Conservation (phyloP, 2,113 vertebrate genomes). For the Plecturocebus donacophilus region DNA sequence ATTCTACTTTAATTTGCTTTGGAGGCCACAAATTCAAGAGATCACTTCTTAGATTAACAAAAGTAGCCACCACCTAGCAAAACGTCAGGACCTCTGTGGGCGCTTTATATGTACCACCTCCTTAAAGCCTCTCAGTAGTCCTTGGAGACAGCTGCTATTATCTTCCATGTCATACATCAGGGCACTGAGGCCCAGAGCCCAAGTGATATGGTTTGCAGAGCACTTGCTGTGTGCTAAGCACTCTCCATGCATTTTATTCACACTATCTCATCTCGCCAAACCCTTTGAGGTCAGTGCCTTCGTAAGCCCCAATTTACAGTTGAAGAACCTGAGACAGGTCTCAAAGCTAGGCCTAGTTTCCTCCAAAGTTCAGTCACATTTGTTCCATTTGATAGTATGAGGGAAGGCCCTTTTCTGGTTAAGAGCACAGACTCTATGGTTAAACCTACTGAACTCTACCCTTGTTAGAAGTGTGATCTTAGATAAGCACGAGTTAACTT, state of each 20-base stretch:
- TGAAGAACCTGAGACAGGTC: not conserved
- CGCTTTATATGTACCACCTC: fast-evolving
- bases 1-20: not conserved
- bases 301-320: not conserved
- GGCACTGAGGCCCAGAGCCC: not conserved
- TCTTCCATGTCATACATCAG: fast-evolving
- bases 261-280: not conserved
- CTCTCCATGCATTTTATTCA: not conserved
- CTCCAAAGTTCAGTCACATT: not conserved
- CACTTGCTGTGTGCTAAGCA: fast-evolving
- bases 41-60: not conserved
- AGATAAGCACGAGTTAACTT: not conserved
- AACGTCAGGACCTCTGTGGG: not conserved
- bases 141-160: not conserved
- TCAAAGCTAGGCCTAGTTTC: not conserved
- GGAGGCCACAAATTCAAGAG: not conserved
- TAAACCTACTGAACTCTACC: not conserved
- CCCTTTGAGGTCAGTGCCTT: not conserved
- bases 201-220: not conserved
- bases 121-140: fast-evolving
- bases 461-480: not conserved
- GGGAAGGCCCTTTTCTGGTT: not conserved
- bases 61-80: not conserved
- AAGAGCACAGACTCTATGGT: not conserved
- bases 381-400: not conserved